Percentiles rank a stretch among this genome's conserved stretches.
phyloP scores from a whole-genome alignment of 2,797 vertebrate genomes.

The Takifugu rubripes region DNA sequence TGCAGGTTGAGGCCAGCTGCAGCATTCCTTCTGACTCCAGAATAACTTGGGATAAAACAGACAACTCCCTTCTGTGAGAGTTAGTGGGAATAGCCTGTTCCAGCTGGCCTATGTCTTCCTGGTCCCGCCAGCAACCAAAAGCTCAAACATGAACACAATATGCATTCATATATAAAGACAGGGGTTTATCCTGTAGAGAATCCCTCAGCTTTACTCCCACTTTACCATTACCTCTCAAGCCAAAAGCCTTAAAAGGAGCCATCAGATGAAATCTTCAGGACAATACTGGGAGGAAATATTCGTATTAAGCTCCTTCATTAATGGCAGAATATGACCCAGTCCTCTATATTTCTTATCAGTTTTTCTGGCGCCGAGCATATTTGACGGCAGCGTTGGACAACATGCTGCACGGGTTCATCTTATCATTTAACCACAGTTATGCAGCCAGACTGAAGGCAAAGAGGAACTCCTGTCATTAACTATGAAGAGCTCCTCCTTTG shows the following conservation, averaged over 20 bases:
- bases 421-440: slow-evolving; percentile 5
- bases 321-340: background rate
- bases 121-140: no score
- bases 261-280: no score
- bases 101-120: no score
- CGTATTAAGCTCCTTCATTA: background rate
- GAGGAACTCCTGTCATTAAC: background rate
- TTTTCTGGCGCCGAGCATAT: background rate
- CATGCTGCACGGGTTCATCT: background rate
- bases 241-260: no score
- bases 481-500: background rate
- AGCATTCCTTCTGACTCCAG: slow-evolving; percentile 43
- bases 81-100: no score
- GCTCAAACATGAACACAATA: no score
- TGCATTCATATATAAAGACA: no score
- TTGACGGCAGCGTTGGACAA: background rate
- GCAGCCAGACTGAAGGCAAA: background rate
- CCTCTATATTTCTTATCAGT: background rate
- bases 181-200: no score
- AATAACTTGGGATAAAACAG: slow-evolving; percentile 1
- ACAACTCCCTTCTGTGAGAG: no score
- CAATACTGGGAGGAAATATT: no score
- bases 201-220: no score
- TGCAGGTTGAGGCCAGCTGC: slow-evolving; percentile 52
- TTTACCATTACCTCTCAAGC: no score